These are phyloP conservation scores for Ceraclea dissimilis DNA, from an alignment of 2,888 invertebrate genomes.

Conservation along the genomic window DNA sequence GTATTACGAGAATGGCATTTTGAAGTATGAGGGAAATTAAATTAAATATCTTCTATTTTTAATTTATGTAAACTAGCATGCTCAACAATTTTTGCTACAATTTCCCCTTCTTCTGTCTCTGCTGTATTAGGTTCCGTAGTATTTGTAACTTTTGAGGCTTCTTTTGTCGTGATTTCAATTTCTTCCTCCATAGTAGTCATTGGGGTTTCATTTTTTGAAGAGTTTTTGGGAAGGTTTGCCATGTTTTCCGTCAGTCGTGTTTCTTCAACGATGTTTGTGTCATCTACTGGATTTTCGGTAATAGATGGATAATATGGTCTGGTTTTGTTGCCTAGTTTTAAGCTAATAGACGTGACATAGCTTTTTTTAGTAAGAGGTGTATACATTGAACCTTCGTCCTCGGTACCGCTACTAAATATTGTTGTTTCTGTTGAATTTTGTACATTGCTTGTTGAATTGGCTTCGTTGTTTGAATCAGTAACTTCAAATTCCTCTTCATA, in stretches of 20 bases:
- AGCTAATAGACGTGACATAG: slow-evolving; percentile 46
- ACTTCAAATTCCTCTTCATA: not conserved
- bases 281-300: too few species aligned
- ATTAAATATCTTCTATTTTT: not conserved
- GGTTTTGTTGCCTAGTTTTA: slow-evolving; percentile 39
- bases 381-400: slow-evolving; percentile 20
- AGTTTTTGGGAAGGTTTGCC: too few species aligned
- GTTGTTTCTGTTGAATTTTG: slow-evolving; percentile 7
- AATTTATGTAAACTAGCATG: not conserved
- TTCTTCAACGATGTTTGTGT: too few species aligned
- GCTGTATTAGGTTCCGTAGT: too few species aligned
- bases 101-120: not conserved
- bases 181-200: too few species aligned
- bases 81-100: not conserved
- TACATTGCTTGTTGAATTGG: not conserved
- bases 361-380: slow-evolving; percentile 39
- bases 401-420: slow-evolving; percentile 7
- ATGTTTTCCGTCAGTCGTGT: too few species aligned
- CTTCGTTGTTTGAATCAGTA: not conserved
- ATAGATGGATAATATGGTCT: slow-evolving; percentile 13
- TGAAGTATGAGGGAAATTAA: too few species aligned
- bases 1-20: too few species aligned
- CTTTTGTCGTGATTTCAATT: too few species aligned
- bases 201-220: too few species aligned
- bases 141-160: too few species aligned